phyloP scores from a whole-genome alignment of 2,888 invertebrate genomes.

The Agrypnus murinus region DNA sequence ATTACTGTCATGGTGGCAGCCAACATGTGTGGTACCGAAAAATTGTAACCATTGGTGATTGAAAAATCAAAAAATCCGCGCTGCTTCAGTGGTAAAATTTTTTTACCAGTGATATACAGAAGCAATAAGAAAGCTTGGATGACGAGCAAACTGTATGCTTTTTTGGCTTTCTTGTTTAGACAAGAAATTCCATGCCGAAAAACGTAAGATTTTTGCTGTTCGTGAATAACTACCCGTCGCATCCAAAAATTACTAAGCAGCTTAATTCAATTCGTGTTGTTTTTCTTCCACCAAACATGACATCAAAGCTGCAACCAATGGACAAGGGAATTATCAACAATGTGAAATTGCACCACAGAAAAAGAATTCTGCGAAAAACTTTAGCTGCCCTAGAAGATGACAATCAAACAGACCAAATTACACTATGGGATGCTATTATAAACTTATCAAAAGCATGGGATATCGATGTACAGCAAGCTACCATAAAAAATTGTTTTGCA shows the following conservation, averaged over 20 bases:
- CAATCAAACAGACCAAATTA: constrained; percentile 13
- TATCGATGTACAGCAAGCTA: constrained; percentile 38
- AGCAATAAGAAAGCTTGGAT: constrained; percentile 64
- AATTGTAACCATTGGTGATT: constrained; percentile 62
- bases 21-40: constrained; percentile 63
- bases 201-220: constrained; percentile 10
- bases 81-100: constrained; percentile 58
- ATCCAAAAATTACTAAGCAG: constrained; percentile 2
- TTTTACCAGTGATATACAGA: constrained; percentile 53
- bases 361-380: constrained; percentile 1
- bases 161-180: too few species aligned
- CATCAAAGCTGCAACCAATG: constrained; percentile 15
- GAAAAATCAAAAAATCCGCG: constrained; percentile 63
- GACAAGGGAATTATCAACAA: constrained; percentile 9
- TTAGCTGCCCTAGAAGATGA: constrained; percentile 8
- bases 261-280: constrained; percentile 17
- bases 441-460: constrained; percentile 53
- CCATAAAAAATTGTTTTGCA: too few species aligned
- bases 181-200: constrained; percentile 16
- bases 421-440: constrained; percentile 8
- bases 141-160: constrained; percentile 56
- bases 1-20: too few species aligned
- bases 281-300: constrained; percentile 14
- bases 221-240: constrained; percentile 3
- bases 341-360: background rate